These are phyloP conservation scores for Drosophila leontia DNA, from an alignment of 1,140 invertebrate genomes.

Conservation along the genomic window DNA sequence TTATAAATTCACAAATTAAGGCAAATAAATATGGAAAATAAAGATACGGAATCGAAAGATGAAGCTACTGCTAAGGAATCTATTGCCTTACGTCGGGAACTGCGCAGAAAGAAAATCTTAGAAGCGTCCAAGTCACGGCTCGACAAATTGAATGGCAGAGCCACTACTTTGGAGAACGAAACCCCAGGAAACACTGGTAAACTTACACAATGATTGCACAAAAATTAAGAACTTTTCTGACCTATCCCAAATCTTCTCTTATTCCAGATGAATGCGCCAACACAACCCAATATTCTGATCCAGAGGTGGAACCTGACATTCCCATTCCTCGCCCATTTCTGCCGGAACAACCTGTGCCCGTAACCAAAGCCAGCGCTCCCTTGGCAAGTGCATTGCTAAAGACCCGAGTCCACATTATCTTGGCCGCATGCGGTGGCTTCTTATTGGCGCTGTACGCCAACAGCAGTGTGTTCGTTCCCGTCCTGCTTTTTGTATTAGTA, in stretches of 20 bases:
- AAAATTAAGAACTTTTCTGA: not conserved
- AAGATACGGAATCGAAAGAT: not conserved
- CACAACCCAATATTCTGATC: conserved; percentile 24
- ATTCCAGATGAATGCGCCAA: conserved; percentile 3
- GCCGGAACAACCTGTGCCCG: conserved; percentile 8
- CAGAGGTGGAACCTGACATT: conserved; percentile 34
- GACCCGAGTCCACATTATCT: conserved; percentile 19
- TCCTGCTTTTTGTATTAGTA: conserved; percentile 16
- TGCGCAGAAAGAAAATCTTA: conserved; percentile 52
- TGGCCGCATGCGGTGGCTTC: conserved; percentile 25
- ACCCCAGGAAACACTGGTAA: not conserved
- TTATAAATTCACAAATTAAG: not conserved
- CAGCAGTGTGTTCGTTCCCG: conserved; percentile 31
- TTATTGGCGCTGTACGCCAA: conserved; percentile 18
- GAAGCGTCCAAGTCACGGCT: conserved; percentile 51
- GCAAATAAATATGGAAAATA: conserved; percentile 30
- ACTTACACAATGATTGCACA: not conserved
- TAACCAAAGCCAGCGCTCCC: no score
- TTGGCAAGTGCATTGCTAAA: conserved; percentile 5
- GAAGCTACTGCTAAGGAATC: no score
- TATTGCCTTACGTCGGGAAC: conserved; percentile 40
- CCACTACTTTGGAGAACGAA: conserved; percentile 5
- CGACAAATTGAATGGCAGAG: conserved; percentile 53
- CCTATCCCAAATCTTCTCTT: not conserved
- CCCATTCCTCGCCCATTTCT: conserved; percentile 21